Evolutionary conservation across 2,888 invertebrate genomes (phyloP).

Genomic region (Neoaliturus tenellus): DNA sequence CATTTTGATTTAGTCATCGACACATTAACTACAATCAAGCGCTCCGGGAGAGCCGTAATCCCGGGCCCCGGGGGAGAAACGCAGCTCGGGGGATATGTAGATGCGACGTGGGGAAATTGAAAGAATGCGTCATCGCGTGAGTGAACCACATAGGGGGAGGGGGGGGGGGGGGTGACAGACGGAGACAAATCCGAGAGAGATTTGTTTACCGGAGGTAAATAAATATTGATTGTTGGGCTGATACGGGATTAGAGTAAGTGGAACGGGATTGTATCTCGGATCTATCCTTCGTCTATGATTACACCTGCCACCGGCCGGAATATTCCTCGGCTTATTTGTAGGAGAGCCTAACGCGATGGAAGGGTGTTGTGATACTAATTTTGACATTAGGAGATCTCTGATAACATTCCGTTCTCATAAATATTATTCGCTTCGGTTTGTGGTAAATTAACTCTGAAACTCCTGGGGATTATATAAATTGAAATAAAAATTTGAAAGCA

Average conservation of each 20-base stretch:
- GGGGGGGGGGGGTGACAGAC: not conserved
- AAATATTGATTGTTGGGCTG: not conserved
- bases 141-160: not conserved
- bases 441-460: too few relatives aligned
- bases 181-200: not conserved
- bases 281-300: not conserved
- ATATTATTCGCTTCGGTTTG: too few relatives aligned
- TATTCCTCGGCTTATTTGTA: not conserved
- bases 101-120: constrained; percentile 36
- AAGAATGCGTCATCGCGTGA: constrained; percentile 46
- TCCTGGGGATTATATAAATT: too few relatives aligned
- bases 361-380: too few relatives aligned
- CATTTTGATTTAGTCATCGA: constrained; percentile 58
- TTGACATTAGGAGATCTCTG: too few relatives aligned
- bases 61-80: constrained; percentile 33
- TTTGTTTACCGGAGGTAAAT: constrained; percentile 19
- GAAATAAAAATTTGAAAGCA: too few relatives aligned
- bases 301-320: not conserved
- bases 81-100: constrained; percentile 34
- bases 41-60: not conserved
- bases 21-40: constrained; percentile 54
- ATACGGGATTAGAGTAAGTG: not conserved
- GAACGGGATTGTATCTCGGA: not conserved
- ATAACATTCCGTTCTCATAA: too few relatives aligned
- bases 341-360: too few relatives aligned